Evolutionary conservation across 1,140 invertebrate species (phyloP), one percentile per base, ranked within the genome.

Genomic region (Drosophila orosa): DNA sequence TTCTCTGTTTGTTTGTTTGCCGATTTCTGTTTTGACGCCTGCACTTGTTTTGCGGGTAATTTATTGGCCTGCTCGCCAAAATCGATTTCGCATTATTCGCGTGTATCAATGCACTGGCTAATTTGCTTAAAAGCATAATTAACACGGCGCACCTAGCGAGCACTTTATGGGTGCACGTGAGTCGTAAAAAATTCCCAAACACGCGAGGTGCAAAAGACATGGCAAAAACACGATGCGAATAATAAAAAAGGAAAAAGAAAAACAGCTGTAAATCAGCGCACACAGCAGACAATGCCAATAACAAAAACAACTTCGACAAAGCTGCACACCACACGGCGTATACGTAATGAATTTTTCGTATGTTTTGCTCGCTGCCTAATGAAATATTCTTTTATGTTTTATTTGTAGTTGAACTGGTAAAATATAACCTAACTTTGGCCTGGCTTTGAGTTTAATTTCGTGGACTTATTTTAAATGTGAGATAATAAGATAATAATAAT

Each of bases 71-170:
- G 44, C 75, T 67, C 61, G 42, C 61, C 78, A 59, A 67, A 79
- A 87, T 86, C 83, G 83, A 86, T 87, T 86, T 87, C 66, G 37
- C 71, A 83, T 87, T 87, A 87, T 76, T 82, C 66, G 60, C 61
- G 67, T 76, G 61, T 54, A 78, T 66, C 82, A 78, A 85, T 86
- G 66, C 83, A 83, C 75, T 78, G 78, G 83, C 83, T 86, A 86
- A 86, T 86, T 86, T 86, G 83, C 79, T 86, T 87, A 87, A 86
- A 86, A 86, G 83, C 83, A 87, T 86, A 86, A 86, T 86, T 86
- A 86, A 86, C 83, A 82, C 72, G 22, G 33, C 35, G 31, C 48
- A 44, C 69, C 35, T 17, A 54, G 27, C 62, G 29, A 56, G 52
- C 45, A 68, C 74, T 86, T 86, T 87, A 87, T 76, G 33, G 71